phyloP scores from a whole-genome alignment of 2,797 vertebrate genomes.

The Sarcophilus harrisii region DNA sequence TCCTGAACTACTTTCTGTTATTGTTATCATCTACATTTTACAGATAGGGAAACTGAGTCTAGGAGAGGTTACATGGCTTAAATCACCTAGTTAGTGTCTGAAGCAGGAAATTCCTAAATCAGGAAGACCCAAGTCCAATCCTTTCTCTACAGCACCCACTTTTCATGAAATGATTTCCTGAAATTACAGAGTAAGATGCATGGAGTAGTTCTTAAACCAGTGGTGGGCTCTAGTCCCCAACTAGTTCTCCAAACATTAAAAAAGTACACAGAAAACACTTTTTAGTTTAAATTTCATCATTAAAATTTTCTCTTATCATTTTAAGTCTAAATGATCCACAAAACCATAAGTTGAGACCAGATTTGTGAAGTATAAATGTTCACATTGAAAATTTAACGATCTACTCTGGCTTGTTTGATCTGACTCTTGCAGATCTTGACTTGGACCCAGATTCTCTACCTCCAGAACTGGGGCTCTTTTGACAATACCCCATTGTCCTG shows the following conservation, averaged over 20 bases:
- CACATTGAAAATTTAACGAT: neutral
- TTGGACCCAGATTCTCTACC: neutral
- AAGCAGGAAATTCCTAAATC: neutral
- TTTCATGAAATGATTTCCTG: neutral
- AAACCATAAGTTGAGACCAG: neutral
- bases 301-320: neutral
- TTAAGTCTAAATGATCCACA: neutral
- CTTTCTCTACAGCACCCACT: neutral
- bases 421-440: neutral
- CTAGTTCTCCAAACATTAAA: neutral
- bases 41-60: neutral
- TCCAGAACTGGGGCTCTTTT: neutral
- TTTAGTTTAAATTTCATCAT: neutral
- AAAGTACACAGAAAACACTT: neutral
- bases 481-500: neutral
- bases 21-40: neutral
- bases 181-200: neutral
- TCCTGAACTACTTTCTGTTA: neutral
- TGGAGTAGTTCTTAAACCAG: neutral
- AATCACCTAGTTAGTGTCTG: neutral
- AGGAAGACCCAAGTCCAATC: neutral
- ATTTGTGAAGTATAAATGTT: neutral
- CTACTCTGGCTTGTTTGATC: neutral
- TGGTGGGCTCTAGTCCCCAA: neutral
- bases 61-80: neutral